A percentile compares a stretch with the other conserved stretches of the same genome.
Conservation (phyloP, 2,113 vertebrate species). For the Osmerus eperlanus region DNA sequence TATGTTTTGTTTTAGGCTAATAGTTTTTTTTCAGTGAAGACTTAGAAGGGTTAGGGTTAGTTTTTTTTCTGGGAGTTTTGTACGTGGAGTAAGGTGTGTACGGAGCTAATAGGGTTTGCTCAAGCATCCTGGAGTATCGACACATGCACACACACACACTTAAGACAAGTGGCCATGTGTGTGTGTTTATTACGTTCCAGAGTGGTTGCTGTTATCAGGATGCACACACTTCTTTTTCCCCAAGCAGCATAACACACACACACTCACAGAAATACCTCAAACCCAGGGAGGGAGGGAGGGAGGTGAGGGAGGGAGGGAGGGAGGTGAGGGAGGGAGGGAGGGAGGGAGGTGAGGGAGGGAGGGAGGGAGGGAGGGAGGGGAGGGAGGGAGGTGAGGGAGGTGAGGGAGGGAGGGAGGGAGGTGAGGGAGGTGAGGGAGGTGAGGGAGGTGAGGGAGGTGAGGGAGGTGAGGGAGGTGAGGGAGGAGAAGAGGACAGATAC, state of each 20-base stretch:
- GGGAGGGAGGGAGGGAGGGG: too few species aligned
- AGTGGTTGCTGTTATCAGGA: neutral
- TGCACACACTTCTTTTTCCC: neutral
- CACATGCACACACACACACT: conserved; percentile 9
- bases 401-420: neutral
- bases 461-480: neutral
- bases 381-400: neutral
- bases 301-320: neutral
- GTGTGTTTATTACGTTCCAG: neutral
- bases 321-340: neutral
- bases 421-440: neutral
- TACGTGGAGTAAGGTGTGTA: too few species aligned
- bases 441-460: neutral
- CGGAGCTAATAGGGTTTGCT: too few species aligned
- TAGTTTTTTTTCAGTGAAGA: too few species aligned
- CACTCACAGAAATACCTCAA: too few species aligned
- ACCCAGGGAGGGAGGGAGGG: neutral
- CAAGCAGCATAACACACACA: neutral
- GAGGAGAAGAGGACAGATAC: neutral
- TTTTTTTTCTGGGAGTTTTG: too few species aligned
- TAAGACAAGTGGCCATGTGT: neutral
- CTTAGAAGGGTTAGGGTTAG: too few species aligned
- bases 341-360: neutral
- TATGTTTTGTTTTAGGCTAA: too few species aligned
- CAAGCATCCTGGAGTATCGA: neutral